These are phyloP conservation scores for Mastacembelus armatus DNA, from an alignment of 2,797 vertebrate genomes.

Conservation along the genomic window DNA sequence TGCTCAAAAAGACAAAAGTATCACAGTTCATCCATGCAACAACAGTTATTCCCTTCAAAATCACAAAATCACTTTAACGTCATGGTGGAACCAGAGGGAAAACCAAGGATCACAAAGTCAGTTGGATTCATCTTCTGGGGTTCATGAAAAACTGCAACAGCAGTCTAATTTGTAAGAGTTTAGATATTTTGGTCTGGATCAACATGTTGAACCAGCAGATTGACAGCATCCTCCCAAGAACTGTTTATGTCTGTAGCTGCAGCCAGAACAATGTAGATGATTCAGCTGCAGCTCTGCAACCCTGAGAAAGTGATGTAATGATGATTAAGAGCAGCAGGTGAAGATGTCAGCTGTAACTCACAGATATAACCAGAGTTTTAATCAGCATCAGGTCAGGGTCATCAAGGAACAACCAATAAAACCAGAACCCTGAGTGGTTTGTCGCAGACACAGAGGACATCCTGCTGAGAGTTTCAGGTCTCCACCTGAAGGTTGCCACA, in stretches of 20 bases:
- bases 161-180: too few relatives aligned
- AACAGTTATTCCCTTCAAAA: too few relatives aligned
- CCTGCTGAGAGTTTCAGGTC: background rate
- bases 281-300: background rate
- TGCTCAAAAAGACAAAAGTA: too few relatives aligned
- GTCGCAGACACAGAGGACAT: background rate
- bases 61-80: too few relatives aligned
- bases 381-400: slow-evolving; percentile 9
- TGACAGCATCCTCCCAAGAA: too few relatives aligned
- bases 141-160: background rate
- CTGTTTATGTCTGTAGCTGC: too few relatives aligned
- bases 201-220: too few relatives aligned
- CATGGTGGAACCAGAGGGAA: too few relatives aligned
- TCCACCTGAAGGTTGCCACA: background rate
- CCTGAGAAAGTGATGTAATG: background rate
- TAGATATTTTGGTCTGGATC: too few relatives aligned
- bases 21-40: too few relatives aligned
- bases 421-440: background rate
- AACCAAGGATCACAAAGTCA: background rate
- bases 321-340: background rate
- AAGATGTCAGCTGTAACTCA: slow-evolving; percentile 18
- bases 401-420: slow-evolving; percentile 14
- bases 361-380: background rate
- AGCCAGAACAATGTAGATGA: background rate
- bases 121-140: background rate